Base-by-base conservation (phyloP, 2,797 vertebrate genomes). In the Acanthurus leucopareius region DNA sequence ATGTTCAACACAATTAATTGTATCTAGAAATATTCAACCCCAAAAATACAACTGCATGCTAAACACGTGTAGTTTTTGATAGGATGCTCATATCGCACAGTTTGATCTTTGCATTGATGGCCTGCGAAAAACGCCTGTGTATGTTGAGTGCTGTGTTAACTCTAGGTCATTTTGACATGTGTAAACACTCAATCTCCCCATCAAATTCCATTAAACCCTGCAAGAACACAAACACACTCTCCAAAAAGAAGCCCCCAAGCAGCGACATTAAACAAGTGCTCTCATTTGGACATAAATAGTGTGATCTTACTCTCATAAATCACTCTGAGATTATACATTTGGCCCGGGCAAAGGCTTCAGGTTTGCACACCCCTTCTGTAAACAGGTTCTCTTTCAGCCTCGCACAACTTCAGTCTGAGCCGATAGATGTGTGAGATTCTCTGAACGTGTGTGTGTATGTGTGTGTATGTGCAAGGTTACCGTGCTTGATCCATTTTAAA, bases 291-390 rank as follows among this genome's bases (percentile, higher is more conserved):
- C 92, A 86, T 92, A 91, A 93, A 93, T 93, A 91, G 87, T 92
- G 85, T 77, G 89, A 91, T 90, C 88, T 79, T 84, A 73, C 84
- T 78, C 76, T 80, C 90, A 90, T 94, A 91, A 95, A 94, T 93
- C 93, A 92, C 64, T 72, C 77, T 64, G 72, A 79, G 90, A 92
- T 89, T 80, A 71, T 71, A 85, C 82, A 84, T 87, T 93, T 93
- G 90, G 93, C 91, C 88, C 49, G 7, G 80, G 89, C 71, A 40
- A 88, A 85, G 86, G 83, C 88, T 91, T 91, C 90, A 93, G 89
- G 92, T 94, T 93, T 78, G 81, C 89, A 92, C 91, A 88, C 88
- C 75, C 85, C 80, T 91, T 92, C 89, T 94, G 85, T 95, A 94
- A 95, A 95, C 94, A 94, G 91, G 86, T 92, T 90, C 87, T 84